Conservation (phyloP, 2,888 invertebrate genomes). For the Exephanes ischioxanthus region DNA sequence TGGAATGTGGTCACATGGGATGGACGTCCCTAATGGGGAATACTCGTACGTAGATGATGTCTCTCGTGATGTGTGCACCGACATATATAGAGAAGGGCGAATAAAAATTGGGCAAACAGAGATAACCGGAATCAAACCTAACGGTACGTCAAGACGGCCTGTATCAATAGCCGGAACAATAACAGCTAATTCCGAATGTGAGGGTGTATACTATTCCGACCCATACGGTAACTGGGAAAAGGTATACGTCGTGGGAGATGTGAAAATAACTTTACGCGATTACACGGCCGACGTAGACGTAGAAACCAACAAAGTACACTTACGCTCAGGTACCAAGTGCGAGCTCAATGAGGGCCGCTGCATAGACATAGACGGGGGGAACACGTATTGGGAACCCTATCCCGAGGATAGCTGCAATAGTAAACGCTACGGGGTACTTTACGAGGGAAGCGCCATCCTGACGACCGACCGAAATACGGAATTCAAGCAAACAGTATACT, state of each 20-base stretch:
- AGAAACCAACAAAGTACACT: neutral
- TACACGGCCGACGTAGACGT: conserved; percentile 3
- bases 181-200: neutral
- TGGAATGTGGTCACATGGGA: too few species aligned
- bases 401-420: neutral
- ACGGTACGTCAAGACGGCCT: neutral
- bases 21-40: too few species aligned
- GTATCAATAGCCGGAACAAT: neutral
- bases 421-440: neutral
- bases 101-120: neutral
- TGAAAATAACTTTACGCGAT: neutral
- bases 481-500: neutral
- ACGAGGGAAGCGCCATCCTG: neutral
- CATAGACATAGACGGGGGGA: conserved; percentile 5
- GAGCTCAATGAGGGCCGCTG: neutral
- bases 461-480: neutral
- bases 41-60: too few species aligned
- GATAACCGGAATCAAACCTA: neutral
- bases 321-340: neutral
- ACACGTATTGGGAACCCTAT: neutral
- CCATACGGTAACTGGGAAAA: conserved; percentile 11
- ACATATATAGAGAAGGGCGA: neutral
- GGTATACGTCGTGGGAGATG: neutral
- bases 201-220: neutral
- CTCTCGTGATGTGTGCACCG: too few species aligned